These are phyloP conservation scores for Prostheceraeus crozeri DNA, from an alignment of 2,888 invertebrate species.

Conservation along the genomic window DNA sequence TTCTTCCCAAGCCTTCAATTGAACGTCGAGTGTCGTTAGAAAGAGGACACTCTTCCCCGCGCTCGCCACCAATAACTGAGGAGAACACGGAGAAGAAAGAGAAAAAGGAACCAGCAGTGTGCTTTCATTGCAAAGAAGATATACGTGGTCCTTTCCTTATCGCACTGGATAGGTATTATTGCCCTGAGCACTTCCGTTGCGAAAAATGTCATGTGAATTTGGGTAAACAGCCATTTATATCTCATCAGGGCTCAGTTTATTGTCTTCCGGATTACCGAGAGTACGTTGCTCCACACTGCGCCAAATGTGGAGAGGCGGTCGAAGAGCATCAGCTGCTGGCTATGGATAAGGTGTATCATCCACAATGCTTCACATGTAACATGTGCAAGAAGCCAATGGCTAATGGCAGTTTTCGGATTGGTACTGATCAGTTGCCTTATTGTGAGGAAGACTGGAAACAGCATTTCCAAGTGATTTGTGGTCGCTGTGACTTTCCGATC, in stretches of 20 bases:
- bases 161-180: constrained; percentile 94
- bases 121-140: background rate
- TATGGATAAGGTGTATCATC: constrained; percentile 93
- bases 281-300: constrained; percentile 87
- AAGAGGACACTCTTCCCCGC: too few relatives aligned
- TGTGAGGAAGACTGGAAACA: constrained; percentile 98
- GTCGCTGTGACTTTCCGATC: constrained; percentile 94
- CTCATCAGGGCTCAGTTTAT: constrained; percentile 87
- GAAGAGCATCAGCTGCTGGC: too few relatives aligned
- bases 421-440: constrained; percentile 79
- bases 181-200: constrained; percentile 95
- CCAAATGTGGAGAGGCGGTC: constrained; percentile 87
- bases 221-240: constrained; percentile 93
- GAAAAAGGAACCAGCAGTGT: too few relatives aligned
- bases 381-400: constrained; percentile 91
- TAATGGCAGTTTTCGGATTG: constrained; percentile 84
- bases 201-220: constrained; percentile 78
- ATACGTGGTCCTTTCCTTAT: constrained; percentile 94
- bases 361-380: constrained; percentile 89
- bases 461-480: constrained; percentile 95
- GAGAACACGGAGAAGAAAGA: too few relatives aligned
- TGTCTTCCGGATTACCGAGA: constrained; percentile 97
- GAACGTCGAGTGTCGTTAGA: too few relatives aligned
- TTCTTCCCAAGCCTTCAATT: too few relatives aligned
- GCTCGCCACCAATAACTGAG: too few relatives aligned